phyloP scores from a whole-genome alignment of 2,113 vertebrate genomes.

The Lophius piscatorius region DNA sequence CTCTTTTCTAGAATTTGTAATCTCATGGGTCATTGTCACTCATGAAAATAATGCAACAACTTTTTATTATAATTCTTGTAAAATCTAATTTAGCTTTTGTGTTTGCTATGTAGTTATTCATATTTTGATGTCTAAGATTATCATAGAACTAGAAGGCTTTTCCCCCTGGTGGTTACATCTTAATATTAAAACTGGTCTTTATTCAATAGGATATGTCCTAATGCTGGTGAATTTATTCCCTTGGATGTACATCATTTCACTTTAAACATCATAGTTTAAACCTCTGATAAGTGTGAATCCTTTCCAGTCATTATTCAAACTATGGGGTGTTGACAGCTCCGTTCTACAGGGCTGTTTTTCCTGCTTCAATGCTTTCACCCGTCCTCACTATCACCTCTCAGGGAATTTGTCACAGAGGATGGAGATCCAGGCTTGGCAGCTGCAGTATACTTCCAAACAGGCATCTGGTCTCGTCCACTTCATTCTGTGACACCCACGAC shows the following conservation, averaged over 20 bases:
- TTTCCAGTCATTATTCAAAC: slow-evolving; percentile 51
- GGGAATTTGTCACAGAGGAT: slow-evolving; percentile 57
- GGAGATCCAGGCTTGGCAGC: slow-evolving; percentile 28
- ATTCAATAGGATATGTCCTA: background rate
- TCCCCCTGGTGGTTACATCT: slow-evolving; percentile 6
- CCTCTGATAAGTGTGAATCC: slow-evolving; percentile 12
- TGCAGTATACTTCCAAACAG: slow-evolving; percentile 43
- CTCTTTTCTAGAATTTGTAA: too few relatives aligned
- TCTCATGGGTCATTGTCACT: too few relatives aligned
- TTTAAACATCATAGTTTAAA: slow-evolving; percentile 24
- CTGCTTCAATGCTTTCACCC: slow-evolving; percentile 48
- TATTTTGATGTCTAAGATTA: too few relatives aligned
- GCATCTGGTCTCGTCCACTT: slow-evolving; percentile 10
- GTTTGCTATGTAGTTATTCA: too few relatives aligned
- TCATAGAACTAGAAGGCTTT: background rate
- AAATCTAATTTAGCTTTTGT: background rate
- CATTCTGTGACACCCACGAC: slow-evolving; percentile 10
- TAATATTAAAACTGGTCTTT: background rate
- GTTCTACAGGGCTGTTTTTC: slow-evolving; percentile 56
- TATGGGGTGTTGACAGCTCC: slow-evolving; percentile 51
- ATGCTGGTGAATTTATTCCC: slow-evolving; percentile 7
- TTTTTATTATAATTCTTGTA: too few relatives aligned
- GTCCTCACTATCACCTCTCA: slow-evolving; percentile 51
- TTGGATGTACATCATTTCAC: slow-evolving; percentile 14
- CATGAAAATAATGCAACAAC: too few relatives aligned